Conservation (phyloP, 1,140 invertebrate species). For the Camponotus floridanus region DNA sequence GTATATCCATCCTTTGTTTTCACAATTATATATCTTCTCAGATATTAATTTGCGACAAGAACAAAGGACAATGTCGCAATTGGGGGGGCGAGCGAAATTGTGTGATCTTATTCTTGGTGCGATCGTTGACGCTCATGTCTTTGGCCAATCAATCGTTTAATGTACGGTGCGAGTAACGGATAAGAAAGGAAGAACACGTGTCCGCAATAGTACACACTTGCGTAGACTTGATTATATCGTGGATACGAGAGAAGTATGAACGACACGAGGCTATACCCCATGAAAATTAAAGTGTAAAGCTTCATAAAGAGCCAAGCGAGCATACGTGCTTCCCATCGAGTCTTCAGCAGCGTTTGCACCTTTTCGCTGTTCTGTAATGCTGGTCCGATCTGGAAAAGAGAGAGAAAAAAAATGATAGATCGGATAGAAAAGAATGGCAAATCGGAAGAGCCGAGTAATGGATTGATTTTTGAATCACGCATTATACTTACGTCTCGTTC, state of each 20-base stretch:
- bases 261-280: slow-evolving; percentile 94
- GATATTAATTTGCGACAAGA: slow-evolving; percentile 10
- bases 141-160: slow-evolving; percentile 80
- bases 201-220: slow-evolving; percentile 89
- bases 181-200: slow-evolving; percentile 89
- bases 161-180: slow-evolving; percentile 85
- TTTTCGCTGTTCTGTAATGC: slow-evolving; percentile 86
- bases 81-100: not conserved
- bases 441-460: not conserved
- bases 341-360: slow-evolving; percentile 84
- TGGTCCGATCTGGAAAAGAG: slow-evolving; percentile 83
- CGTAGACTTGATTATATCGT: slow-evolving; percentile 89
- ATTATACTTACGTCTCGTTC: slow-evolving; percentile 93
- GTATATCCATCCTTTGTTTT: not conserved
- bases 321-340: slow-evolving; percentile 79
- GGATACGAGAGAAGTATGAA: slow-evolving; percentile 92
- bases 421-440: not conserved
- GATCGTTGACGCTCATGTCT: slow-evolving; percentile 54
- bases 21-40: slow-evolving; percentile 11
- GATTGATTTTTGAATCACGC: not conserved
- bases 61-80: not conserved
- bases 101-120: slow-evolving; percentile 36
- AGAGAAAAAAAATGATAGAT: not conserved
- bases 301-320: slow-evolving; percentile 89
- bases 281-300: slow-evolving; percentile 92